Conservation (phyloP, 2,113 vertebrate species). For the Nycticebus coucang region DNA sequence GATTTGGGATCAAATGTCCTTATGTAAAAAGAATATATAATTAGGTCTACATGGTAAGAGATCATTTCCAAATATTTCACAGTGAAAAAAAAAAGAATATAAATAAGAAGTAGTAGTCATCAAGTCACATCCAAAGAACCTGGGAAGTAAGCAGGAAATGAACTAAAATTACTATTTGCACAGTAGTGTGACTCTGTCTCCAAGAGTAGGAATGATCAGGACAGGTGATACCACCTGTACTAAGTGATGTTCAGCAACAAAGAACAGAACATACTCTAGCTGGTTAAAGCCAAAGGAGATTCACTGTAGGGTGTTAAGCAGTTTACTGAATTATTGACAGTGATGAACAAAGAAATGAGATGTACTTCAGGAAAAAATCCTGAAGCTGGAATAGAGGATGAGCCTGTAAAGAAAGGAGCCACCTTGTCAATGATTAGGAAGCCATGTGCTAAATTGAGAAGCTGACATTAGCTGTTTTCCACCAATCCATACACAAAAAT, state of each 20-base stretch:
- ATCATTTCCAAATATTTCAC: neutral
- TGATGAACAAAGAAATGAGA: neutral
- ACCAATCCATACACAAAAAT: neutral
- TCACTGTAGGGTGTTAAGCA: neutral
- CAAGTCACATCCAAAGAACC: neutral
- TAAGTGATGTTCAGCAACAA: neutral
- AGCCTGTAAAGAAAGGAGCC: neutral
- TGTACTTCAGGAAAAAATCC: neutral
- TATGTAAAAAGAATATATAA: neutral
- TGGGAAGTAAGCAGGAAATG: neutral
- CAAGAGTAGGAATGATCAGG: neutral
- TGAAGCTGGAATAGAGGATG: neutral
- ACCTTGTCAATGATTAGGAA: neutral
- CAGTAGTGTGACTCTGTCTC: neutral
- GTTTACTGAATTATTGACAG: neutral
- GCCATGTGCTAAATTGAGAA: neutral
- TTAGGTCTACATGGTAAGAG: neutral
- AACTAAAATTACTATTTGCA: neutral
- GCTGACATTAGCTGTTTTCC: neutral
- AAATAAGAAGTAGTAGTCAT: neutral
- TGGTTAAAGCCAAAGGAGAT: neutral
- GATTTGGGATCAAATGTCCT: neutral
- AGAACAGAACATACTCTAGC: neutral
- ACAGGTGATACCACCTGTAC: neutral
- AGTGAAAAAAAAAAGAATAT: neutral